Evolutionary conservation across 2,797 vertebrate genomes (phyloP), one percentile per base, ranked within the genome.

Genomic region (Leptatherina wallacei): DNA sequence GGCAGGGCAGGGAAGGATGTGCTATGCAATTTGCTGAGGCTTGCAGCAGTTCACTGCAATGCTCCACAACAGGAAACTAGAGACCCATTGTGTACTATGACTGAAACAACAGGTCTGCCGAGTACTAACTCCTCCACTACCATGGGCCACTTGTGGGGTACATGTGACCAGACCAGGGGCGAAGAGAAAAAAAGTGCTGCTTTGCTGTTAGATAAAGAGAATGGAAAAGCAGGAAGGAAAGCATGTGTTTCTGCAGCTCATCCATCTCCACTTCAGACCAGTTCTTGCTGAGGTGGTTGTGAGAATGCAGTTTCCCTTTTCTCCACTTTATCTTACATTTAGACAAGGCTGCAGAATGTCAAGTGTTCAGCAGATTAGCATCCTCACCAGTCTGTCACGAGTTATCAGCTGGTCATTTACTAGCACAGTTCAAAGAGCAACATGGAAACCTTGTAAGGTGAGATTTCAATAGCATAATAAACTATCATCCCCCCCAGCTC

Each of bases 21-120:
- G 63, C 75, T 60, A 58, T 88, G 83, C 74, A 92, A 94, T 92
- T 80, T 93, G 95, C 94, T 95, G 94, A 95, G 93, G 88, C 85
- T 89, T 92, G 93, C 94, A 92, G 75, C 75, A 77, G 86, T 79
- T 82, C 59, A 73, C 35, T 68, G 84, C 83, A 78, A 69, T 32
- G 58, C 83, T 91, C 84, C 91, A 93, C 88, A 94, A 95, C 94
- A 95, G 95, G 95, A 95, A 95, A 91, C 85, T 66, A 87, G 87
- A 78, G 80, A 87, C 51, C 90, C 74, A 94, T 94, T 95, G 94
- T 95, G 91, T 80, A 73, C 47, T 35, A 63, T 83, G 86, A 85
- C 90, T 93, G 87, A 93, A 94, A 93, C 87, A 93, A 94, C 92
- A 94, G 80, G 84, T 87, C 62, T 75, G 69, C 77, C 69, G 62